These are phyloP conservation scores for Gymnarchus niloticus DNA, from an alignment of 2,113 vertebrate species.

Conservation along the genomic window DNA sequence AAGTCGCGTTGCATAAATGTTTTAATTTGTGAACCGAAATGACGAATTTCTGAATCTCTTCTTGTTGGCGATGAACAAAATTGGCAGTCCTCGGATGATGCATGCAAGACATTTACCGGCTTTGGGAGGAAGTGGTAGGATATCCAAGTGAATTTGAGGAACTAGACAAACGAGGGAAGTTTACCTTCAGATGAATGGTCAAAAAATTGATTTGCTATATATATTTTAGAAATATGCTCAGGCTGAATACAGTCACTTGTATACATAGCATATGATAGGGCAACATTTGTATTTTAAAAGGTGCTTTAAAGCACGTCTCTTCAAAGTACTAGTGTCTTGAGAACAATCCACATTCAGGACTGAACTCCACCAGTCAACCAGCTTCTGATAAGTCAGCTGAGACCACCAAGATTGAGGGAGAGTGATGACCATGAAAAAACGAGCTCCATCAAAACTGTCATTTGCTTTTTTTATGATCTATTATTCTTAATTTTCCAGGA, in stretches of 20 bases:
- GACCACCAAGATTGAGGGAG: background rate
- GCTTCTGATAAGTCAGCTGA: background rate
- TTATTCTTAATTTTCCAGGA: background rate
- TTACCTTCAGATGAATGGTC: background rate
- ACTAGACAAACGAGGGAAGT: background rate
- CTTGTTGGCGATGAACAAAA: background rate
- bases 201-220: background rate
- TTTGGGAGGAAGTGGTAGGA: conserved; percentile 7
- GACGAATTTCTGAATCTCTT: background rate
- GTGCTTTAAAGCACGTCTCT: background rate
- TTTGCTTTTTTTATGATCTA: background rate
- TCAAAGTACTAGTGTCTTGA: background rate
- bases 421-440: background rate
- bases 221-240: conserved; percentile 6
- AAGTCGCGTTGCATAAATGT: background rate
- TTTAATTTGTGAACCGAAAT: background rate
- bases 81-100: background rate
- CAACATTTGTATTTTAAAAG: background rate
- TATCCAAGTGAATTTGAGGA: background rate
- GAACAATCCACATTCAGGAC: background rate
- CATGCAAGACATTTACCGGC: background rate
- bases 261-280: background rate
- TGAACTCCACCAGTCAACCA: background rate
- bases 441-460: background rate
- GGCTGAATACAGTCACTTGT: background rate